These are phyloP conservation scores for Pyralis farinalis DNA, from an alignment of 2,888 invertebrate species.

Conservation along the genomic window DNA sequence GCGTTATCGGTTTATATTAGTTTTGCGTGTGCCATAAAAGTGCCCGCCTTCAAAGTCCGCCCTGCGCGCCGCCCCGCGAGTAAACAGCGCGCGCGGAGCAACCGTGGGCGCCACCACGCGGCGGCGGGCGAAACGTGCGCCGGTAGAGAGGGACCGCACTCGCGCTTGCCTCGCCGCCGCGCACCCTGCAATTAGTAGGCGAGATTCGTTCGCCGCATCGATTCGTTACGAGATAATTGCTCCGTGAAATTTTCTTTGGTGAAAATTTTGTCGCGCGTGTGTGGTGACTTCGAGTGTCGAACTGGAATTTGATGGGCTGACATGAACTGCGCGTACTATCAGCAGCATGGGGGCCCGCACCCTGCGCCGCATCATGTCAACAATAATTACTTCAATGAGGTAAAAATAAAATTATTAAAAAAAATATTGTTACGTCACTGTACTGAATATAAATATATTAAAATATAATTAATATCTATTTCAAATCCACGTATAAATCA, in stretches of 20 bases:
- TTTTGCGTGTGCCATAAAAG: constrained; percentile 55
- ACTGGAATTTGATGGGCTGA: constrained; percentile 46
- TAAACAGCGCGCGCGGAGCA: constrained; percentile 43
- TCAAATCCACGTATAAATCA: too few species aligned
- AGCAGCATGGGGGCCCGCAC: constrained; percentile 68
- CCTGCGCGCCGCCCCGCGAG: constrained; percentile 63
- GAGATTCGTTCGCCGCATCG: constrained; percentile 79
- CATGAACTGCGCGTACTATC: constrained; percentile 77
- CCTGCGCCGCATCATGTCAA: constrained; percentile 65
- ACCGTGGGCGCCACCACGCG: constrained; percentile 39
- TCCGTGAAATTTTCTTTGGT: constrained; percentile 56
- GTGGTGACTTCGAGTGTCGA: constrained; percentile 41
- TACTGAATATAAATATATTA: too few species aligned
- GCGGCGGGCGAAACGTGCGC: constrained; percentile 39
- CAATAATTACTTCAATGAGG: constrained; percentile 74
- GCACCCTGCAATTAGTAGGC: constrained; percentile 79
- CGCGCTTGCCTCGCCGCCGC: constrained; percentile 43
- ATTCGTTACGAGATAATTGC: constrained; percentile 78
- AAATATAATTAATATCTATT: too few species aligned
- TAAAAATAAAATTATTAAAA: too few species aligned
- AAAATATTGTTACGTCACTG: too few species aligned
- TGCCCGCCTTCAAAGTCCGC: constrained; percentile 66
- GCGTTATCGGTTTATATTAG: constrained; percentile 47
- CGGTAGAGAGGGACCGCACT: constrained; percentile 41
- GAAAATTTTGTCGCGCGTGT: constrained; percentile 54